These are phyloP conservation scores for Ceryle rudis DNA, from an alignment of 2,797 vertebrate genomes.

Conservation along the genomic window DNA sequence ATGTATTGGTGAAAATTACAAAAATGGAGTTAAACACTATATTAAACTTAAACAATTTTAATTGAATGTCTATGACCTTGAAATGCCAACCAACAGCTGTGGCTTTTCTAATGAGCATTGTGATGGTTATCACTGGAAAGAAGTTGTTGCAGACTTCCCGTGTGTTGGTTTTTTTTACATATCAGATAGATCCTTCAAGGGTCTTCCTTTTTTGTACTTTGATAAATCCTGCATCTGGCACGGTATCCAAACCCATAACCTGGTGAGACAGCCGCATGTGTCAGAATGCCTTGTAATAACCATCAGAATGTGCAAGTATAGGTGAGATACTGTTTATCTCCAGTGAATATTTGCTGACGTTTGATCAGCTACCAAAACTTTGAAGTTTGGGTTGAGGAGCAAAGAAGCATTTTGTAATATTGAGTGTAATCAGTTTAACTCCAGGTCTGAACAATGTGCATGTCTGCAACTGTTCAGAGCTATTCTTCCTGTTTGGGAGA, in stretches of 20 bases:
- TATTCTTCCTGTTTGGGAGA: conserved; percentile 31
- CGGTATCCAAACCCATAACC: neutral
- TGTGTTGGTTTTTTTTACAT: neutral
- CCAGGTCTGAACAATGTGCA: conserved; percentile 31
- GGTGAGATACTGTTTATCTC: neutral
- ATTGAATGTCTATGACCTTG: neutral
- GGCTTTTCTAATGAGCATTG: neutral
- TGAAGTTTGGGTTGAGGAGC: neutral
- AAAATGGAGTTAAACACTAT: conserved; percentile 44
- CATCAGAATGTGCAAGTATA: neutral
- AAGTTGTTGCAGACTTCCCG: neutral
- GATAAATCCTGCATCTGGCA: conserved; percentile 30
- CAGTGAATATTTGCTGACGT: neutral
- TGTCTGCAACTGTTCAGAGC: conserved; percentile 34
- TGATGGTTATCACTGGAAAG: conserved; percentile 20
- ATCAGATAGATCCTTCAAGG: conserved; percentile 11
- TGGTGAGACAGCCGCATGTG: neutral
- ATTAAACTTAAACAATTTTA: neutral
- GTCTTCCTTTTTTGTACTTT: neutral
- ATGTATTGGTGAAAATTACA: neutral
- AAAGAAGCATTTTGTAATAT: neutral
- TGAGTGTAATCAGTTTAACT: conserved; percentile 23
- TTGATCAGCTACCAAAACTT: conserved; percentile 31
- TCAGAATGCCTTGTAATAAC: conserved; percentile 7
- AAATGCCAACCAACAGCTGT: neutral